Conservation (phyloP, 2,888 invertebrate species). For the Deilephila elpenor region DNA sequence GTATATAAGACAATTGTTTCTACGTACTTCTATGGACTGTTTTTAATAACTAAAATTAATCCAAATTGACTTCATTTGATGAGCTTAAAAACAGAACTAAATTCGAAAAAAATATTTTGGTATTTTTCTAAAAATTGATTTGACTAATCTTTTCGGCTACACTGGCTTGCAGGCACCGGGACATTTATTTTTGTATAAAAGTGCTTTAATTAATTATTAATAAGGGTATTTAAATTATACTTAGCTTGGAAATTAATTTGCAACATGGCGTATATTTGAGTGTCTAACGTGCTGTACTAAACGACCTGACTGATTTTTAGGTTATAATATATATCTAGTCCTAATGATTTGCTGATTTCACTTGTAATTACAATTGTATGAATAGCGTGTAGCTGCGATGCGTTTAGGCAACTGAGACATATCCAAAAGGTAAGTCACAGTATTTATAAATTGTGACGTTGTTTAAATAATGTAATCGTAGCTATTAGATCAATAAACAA, state of each 20-base stretch:
- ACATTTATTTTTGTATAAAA: slow-evolving; percentile 42
- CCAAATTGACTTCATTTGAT: slow-evolving; percentile 43
- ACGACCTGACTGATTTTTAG: slow-evolving; percentile 75
- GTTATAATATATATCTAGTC: slow-evolving; percentile 70
- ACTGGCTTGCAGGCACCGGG: slow-evolving; percentile 18
- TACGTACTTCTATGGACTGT: slow-evolving; percentile 34
- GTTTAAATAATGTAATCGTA: not conserved
- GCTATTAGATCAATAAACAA: not conserved
- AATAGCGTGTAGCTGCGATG: slow-evolving; percentile 36
- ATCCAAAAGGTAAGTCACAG: slow-evolving; percentile 66
- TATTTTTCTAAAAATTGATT: slow-evolving; percentile 46
- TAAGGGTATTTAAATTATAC: slow-evolving; percentile 40
- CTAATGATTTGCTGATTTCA: slow-evolving; percentile 50
- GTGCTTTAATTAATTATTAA: slow-evolving; percentile 33
- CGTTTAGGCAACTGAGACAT: slow-evolving; percentile 57
- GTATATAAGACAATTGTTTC: slow-evolving; percentile 52
- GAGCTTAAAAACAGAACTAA: slow-evolving; percentile 52
- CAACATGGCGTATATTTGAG: slow-evolving; percentile 33
- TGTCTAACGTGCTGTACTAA: slow-evolving; percentile 58
- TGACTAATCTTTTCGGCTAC: slow-evolving; percentile 2
- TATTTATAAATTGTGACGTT: not conserved
- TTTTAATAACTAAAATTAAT: slow-evolving; percentile 44
- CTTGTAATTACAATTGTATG: slow-evolving; percentile 48
- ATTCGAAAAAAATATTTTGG: slow-evolving; percentile 42
- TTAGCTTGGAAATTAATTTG: slow-evolving; percentile 32